Evolutionary conservation across 2,888 invertebrate species (phyloP), one percentile per base, ranked within the genome.

Genomic region (Euzetes globulus): DNA sequence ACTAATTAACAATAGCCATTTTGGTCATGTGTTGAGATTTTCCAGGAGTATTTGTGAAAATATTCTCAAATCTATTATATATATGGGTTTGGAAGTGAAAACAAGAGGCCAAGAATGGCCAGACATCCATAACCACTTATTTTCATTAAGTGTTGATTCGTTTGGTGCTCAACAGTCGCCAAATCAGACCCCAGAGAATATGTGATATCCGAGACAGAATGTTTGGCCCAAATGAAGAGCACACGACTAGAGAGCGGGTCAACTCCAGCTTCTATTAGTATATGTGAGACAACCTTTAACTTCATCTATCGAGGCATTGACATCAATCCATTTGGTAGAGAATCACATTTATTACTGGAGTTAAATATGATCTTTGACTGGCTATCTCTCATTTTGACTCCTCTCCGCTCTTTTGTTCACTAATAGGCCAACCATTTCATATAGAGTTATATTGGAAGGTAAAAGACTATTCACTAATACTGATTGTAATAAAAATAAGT

Each of bases 111-210:
- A n/a, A 17, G 58, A 58, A 27, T 58, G 15, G 41, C n/a, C 19
- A 41, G 19, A 68, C 68, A 68, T 68, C n/a, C 37, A 68, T 68
- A 68, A 68, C 68, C 68, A 68, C 68, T 68, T 68, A 68, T 68
- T 68, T 37, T 68, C 68, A 68, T 68, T 68, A 68, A 68, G 22
- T 68, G 68, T 37, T 68, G 27, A 60, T 25, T 60, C 60, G 41
- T 68, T 25, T 68, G 68, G 22, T n/a, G 37, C 68, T 41, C 68
- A 22, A 22, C 68, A 22, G 37, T 68, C 68, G 45, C 68, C 68
- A 68, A 68, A 68, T 68, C 45, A 68, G 68, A 68, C 68, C 41
- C 68, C 22, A 33, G 68, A 41, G 68, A 68, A 19, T 41, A 68
- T 19, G 17, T 60, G 29, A 60, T 68, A 68, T 68, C 33, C 41